Evolutionary conservation across 2,888 invertebrate genomes (phyloP).

Genomic region (Rapana venosa): DNA sequence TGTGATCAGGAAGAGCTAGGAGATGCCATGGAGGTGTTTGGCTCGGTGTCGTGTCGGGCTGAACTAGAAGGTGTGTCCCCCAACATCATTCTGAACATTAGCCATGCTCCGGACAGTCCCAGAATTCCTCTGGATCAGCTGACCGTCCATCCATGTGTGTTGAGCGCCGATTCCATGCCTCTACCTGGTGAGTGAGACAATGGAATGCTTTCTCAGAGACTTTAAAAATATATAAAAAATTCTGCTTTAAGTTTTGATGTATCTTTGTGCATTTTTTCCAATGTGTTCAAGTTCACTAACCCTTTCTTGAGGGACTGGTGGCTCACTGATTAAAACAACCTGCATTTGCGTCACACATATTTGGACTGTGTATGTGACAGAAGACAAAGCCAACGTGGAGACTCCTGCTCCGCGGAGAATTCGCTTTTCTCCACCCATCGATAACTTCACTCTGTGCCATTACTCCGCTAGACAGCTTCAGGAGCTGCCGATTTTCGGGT

Average conservation of each 20-base stretch:
- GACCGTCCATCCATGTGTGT: conserved; percentile 72
- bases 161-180: conserved; percentile 62
- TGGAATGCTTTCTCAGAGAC: no score
- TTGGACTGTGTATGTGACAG: conserved; percentile 18
- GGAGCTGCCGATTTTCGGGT: conserved; percentile 69
- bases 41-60: conserved; percentile 69
- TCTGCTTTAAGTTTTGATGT: no score
- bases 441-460: conserved; percentile 70
- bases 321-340: no score
- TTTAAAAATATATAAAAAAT: no score
- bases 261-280: no score
- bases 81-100: conserved; percentile 70
- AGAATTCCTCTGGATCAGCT: conserved; percentile 67
- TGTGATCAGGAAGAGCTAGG: conserved; percentile 67
- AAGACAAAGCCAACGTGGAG: conserved; percentile 27
- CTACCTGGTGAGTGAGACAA: conserved; percentile 22
- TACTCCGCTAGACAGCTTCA: conserved; percentile 65
- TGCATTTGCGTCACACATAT: no score
- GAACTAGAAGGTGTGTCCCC: conserved; percentile 71
- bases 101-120: conserved; percentile 61
- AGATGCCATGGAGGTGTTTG: conserved; percentile 70
- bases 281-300: no score
- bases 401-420: conserved; percentile 62
- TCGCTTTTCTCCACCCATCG: conserved; percentile 70
- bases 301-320: no score